These are phyloP conservation scores for Zonotrichia leucophrys DNA, from an alignment of 2,113 vertebrate genomes.

Conservation along the genomic window DNA sequence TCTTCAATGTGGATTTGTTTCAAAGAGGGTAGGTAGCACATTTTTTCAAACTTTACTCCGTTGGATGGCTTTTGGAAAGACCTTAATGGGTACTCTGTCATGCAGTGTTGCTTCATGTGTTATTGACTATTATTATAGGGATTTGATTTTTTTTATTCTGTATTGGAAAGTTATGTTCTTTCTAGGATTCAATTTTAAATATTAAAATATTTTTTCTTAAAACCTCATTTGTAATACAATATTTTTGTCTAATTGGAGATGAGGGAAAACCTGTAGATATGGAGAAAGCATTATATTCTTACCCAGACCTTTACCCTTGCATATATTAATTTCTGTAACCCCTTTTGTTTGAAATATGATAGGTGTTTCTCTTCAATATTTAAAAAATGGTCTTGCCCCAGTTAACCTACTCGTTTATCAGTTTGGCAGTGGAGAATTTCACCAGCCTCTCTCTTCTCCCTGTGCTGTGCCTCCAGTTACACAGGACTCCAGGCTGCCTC, in stretches of 20 bases:
- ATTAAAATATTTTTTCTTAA: background rate
- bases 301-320: background rate
- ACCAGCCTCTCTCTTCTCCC: background rate
- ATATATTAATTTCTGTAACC: background rate
- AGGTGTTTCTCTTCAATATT: background rate
- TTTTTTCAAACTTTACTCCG: background rate
- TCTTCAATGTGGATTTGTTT: slow-evolving; percentile 99
- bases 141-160: background rate
- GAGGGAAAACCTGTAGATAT: background rate
- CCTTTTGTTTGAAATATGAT: background rate
- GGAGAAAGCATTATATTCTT: background rate
- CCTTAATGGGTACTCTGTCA: background rate
- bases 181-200: background rate
- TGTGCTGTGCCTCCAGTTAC: background rate
- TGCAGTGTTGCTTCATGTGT: background rate
- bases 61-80: background rate
- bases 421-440: background rate
- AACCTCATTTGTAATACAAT: background rate
- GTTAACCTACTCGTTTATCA: background rate
- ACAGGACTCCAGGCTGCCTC: background rate
- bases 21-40: slow-evolving; percentile 89
- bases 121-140: background rate
- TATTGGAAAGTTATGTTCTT: background rate
- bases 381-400: background rate
- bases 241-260: background rate